Evolutionary conservation across 2,888 invertebrate genomes (phyloP).

Genomic region (Catocala fraxini): DNA sequence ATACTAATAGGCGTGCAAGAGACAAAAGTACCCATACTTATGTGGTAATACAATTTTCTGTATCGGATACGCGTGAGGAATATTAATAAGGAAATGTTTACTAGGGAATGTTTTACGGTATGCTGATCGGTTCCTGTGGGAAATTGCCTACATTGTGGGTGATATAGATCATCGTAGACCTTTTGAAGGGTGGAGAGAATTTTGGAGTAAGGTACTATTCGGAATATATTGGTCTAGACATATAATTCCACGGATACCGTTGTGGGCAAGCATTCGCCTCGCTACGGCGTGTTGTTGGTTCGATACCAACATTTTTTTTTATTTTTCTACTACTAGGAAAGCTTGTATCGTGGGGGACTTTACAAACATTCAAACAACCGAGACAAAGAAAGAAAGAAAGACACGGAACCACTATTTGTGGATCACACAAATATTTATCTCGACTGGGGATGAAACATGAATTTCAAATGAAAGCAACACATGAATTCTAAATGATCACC

Average conservation of each 20-base stretch:
- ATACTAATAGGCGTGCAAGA: not conserved
- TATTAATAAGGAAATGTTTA: conserved; percentile 28
- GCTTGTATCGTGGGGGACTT: too few species aligned
- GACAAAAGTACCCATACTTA: conserved; percentile 1
- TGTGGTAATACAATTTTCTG: conserved; percentile 19
- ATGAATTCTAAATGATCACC: too few species aligned
- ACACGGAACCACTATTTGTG: too few species aligned
- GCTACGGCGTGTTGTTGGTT: too few species aligned
- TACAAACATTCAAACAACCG: too few species aligned
- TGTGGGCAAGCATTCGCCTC: too few species aligned
- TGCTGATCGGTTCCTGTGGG: conserved; percentile 8
- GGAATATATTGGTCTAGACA: not conserved
- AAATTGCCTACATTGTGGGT: not conserved
- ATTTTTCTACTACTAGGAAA: too few species aligned
- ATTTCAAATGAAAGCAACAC: too few species aligned
- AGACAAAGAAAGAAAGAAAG: too few species aligned
- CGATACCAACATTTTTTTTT: too few species aligned
- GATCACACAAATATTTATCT: too few species aligned
- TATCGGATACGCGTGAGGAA: conserved; percentile 22
- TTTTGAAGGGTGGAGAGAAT: not conserved
- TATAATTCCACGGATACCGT: not conserved
- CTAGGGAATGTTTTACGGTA: not conserved
- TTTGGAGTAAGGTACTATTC: not conserved
- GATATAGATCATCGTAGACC: not conserved
- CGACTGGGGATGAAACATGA: too few species aligned